Percentiles rank a stretch among this genome's conserved stretches.
Conservation (phyloP, 2,113 vertebrate species). For the Rhinolophus ferrumequinum region DNA sequence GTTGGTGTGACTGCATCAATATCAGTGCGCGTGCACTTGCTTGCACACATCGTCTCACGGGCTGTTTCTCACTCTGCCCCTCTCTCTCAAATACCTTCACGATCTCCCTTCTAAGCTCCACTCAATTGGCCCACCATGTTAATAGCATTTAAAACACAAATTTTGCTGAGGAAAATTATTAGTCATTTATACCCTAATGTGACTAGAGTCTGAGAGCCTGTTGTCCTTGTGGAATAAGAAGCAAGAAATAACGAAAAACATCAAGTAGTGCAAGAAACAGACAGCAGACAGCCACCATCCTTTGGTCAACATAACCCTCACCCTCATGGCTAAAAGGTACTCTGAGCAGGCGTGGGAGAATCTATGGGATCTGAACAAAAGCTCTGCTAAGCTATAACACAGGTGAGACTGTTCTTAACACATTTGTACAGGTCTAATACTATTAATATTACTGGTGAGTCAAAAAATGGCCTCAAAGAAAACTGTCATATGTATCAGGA, state of each 20-base stretch:
- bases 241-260: background rate
- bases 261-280: background rate
- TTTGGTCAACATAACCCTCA: background rate
- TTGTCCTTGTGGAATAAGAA: background rate
- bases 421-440: background rate
- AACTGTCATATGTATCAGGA: background rate
- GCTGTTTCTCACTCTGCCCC: too few relatives aligned
- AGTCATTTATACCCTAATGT: background rate
- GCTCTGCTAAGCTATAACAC: background rate
- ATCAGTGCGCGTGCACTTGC: background rate
- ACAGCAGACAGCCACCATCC: background rate
- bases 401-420: background rate
- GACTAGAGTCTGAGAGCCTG: background rate
- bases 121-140: background rate
- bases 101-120: background rate
- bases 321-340: background rate
- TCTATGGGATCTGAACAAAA: background rate
- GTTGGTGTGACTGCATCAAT: background rate
- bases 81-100: background rate
- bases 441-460: background rate
- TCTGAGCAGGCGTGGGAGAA: background rate
- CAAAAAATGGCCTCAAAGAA: background rate
- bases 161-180: background rate
- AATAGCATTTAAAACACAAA: background rate
- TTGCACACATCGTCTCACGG: fast-evolving